Base-by-base conservation (phyloP, 2,888 invertebrate genomes). In the Apoda limacodes region DNA sequence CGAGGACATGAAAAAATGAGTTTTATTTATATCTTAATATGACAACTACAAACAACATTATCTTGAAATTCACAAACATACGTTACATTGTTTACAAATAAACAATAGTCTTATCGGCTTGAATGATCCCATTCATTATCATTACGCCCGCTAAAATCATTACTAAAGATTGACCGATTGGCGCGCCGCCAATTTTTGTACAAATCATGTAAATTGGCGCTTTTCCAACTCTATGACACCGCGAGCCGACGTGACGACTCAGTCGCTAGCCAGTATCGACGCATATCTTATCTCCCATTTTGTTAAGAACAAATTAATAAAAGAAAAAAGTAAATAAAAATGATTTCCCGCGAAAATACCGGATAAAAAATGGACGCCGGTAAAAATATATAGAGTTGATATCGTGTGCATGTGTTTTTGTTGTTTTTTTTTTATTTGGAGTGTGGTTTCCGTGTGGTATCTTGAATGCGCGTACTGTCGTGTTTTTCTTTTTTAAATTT, bases 41-140 rank as follows among this genome's bases (percentile, higher is more conserved):
- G n/a, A n/a, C n/a, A n/a, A n/a, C n/a, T n/a, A n/a, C n/a, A n/a
- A n/a, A n/a, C n/a, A n/a, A n/a, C n/a, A n/a, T n/a, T n/a, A n/a
- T n/a, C n/a, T n/a, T n/a, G n/a, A n/a, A n/a, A n/a, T n/a, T 42
- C 60, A 60, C 65, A 62, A 55, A 29, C 49, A 47, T 53, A 55
- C 58, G 52, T 31, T 43, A 44, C 42, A 43, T 60, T 75, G 74
- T 75, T 76, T 76, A 76, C 74, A 70, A 68, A 69, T 65, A 70
- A 68, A 63, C 60, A 51, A n/a, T n/a, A 20, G 13, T 20, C 44
- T 59, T 63, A 66, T 65, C 67, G 46, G 38, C 40, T 41, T 52
- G 42, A 40, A 44, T 60, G 62, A 62, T 60, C 62, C 61, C 17
- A 17, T 17, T 17, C 17, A 17, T 17, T 17, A 17, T 17, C 17